Evolutionary conservation across 2,888 invertebrate genomes (phyloP), one percentile per base, ranked within the genome.

Genomic region (Drosophila rellima): DNA sequence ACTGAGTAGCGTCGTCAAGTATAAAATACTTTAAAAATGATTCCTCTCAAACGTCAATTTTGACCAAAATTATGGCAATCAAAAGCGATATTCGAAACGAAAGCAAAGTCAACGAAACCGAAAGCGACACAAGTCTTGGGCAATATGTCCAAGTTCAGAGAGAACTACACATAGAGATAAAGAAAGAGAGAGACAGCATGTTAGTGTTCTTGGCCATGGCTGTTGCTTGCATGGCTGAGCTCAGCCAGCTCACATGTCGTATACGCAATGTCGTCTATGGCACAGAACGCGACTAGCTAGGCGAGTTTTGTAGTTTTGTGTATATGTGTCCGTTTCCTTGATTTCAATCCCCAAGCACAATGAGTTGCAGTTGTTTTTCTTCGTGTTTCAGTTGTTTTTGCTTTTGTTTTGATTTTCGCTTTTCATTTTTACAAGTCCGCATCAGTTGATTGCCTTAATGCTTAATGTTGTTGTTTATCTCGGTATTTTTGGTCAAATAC

Each of bases 171-270:
- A 31, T 3, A 54, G 15, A 39, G 26, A 40, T n/a, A 10, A 26
- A 17, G 40, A 26, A 18, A 26, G 44, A 26, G 47, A 26, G 26
- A 52, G 54, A n/a, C 33, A 59, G 63, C 11, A 48, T 54, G 70
- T 63, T 55, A 69, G 74, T 80, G 89, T 85, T 85, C 89, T 85
- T 89, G 84, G 84, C 89, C 85, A 85, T 85, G 84, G 89, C 67
- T 74, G 80, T 60, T 88, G 71, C 69, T 89, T 82, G 85, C 88
- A 73, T 74, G 89, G 74, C 71, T 83, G 51, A 51, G 23, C 26
- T 59, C 50, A 50, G 31, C 40, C 52, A 60, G 83, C 83, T 60
- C 66, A 72, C 76, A 66, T 65, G 70, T 65, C 88, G 85, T 88
- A 89, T 89, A 78, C 88, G 88, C 88, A 86, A 82, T 86, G 89